Conservation (phyloP, 2,888 invertebrate species). For the Temnothorax unifasciatus region DNA sequence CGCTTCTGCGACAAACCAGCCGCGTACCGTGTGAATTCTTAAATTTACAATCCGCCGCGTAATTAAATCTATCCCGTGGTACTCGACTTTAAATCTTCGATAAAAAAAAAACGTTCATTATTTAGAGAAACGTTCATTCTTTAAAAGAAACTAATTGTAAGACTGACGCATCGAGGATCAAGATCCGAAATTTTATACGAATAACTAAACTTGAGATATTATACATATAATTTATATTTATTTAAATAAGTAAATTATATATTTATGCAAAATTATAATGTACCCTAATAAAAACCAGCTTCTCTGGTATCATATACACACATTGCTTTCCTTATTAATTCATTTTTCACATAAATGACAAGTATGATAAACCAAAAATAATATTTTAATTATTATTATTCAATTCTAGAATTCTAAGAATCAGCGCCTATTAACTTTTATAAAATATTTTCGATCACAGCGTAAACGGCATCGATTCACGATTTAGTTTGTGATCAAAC, state of each 20-base stretch:
- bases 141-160: neutral
- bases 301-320: neutral
- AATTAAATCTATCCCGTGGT: slow-evolving; percentile 43
- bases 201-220: neutral
- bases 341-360: neutral
- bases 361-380: neutral
- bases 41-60: slow-evolving; percentile 51
- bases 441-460: neutral
- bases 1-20: slow-evolving; percentile 9
- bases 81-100: neutral
- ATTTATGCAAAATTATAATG: neutral
- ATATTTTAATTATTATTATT: neutral
- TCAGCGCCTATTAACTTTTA: neutral
- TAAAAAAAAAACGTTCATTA: neutral
- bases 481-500: neutral
- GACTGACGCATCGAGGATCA: neutral
- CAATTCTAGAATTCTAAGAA: neutral
- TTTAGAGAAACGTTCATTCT: neutral
- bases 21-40: slow-evolving; percentile 51
- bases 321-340: neutral
- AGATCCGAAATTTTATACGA: neutral
- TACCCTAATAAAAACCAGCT: neutral
- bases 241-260: neutral
- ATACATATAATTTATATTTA: neutral
- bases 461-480: neutral